phyloP scores from a whole-genome alignment of 2,888 invertebrate species.

The Strigamia maritima region DNA sequence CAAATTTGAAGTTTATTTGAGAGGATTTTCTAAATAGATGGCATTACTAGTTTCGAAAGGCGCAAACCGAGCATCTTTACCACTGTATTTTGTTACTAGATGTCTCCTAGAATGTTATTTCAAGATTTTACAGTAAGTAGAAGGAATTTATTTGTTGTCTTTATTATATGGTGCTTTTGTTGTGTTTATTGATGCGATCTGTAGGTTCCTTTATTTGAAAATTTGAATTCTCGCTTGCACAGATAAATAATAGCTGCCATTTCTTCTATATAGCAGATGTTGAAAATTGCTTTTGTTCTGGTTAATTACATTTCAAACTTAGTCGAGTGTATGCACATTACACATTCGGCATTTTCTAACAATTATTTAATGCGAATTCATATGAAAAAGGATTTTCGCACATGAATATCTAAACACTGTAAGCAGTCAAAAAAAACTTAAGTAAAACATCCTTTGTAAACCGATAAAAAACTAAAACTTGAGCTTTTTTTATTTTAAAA shows the following conservation, averaged over 20 bases:
- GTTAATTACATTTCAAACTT: background rate
- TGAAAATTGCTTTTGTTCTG: background rate
- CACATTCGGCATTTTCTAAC: background rate
- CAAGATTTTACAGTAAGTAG: too few species aligned
- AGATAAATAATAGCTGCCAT: background rate
- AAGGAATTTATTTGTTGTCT: too few species aligned
- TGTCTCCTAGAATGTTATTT: too few species aligned
- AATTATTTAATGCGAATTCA: background rate
- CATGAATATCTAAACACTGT: background rate
- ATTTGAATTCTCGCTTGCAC: background rate
- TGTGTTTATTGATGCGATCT: background rate
- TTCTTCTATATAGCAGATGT: background rate
- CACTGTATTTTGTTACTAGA: too few species aligned
- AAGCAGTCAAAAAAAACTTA: background rate
- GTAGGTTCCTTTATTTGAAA: background rate
- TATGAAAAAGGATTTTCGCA: background rate
- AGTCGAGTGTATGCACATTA: constrained; percentile 13
- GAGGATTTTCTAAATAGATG: too few species aligned
- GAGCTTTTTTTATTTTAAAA: too few species aligned
- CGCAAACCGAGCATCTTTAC: too few species aligned
- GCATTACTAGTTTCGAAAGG: too few species aligned
- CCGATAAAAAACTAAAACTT: too few species aligned
- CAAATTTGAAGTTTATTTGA: too few species aligned
- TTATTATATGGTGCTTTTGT: too few species aligned
- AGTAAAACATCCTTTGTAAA: background rate